phyloP scores from a whole-genome alignment of 1,140 invertebrate genomes.

The Heliconius eleuchia region DNA sequence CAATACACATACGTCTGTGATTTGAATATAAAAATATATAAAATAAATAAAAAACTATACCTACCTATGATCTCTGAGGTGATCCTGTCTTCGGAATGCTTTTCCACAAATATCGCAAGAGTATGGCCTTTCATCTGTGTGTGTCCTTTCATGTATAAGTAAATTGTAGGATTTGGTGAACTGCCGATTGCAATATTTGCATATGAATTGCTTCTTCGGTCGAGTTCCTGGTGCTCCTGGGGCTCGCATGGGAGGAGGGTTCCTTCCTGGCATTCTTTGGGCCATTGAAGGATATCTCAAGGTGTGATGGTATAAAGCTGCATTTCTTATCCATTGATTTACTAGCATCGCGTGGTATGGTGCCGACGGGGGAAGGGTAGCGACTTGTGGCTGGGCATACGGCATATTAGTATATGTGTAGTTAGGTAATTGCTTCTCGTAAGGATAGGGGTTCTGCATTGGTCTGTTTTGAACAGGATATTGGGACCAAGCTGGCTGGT shows the following conservation, averaged over 20 bases:
- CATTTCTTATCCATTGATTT: constrained; percentile 88
- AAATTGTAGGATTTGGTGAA: constrained; percentile 99
- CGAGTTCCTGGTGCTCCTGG: constrained; percentile 83
- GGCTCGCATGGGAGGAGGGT: constrained; percentile 82
- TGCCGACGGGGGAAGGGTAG: constrained; percentile 65
- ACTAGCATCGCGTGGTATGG: constrained; percentile 82
- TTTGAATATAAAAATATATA: neutral
- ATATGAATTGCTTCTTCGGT: constrained; percentile 97
- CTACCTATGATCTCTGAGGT: constrained; percentile 94
- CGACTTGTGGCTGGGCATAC: constrained; percentile 75
- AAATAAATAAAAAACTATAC: constrained; percentile 38
- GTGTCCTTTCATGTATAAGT: constrained; percentile 96
- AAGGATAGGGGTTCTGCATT: constrained; percentile 64
- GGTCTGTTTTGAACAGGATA: constrained; percentile 57
- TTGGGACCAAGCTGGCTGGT: constrained; percentile 65
- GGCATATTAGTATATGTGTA: constrained; percentile 68
- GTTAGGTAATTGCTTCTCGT: constrained; percentile 62
- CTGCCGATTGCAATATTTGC: constrained; percentile 95
- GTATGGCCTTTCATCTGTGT: constrained; percentile 97
- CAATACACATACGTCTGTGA: neutral
- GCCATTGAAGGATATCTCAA: constrained; percentile 75
- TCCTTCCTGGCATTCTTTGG: constrained; percentile 72
- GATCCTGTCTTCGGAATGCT: constrained; percentile 96
- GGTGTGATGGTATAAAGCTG: constrained; percentile 84
- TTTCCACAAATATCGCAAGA: constrained; percentile 98